Base-by-base conservation (phyloP, 2,888 invertebrate species). In the Volucella bombylans region DNA sequence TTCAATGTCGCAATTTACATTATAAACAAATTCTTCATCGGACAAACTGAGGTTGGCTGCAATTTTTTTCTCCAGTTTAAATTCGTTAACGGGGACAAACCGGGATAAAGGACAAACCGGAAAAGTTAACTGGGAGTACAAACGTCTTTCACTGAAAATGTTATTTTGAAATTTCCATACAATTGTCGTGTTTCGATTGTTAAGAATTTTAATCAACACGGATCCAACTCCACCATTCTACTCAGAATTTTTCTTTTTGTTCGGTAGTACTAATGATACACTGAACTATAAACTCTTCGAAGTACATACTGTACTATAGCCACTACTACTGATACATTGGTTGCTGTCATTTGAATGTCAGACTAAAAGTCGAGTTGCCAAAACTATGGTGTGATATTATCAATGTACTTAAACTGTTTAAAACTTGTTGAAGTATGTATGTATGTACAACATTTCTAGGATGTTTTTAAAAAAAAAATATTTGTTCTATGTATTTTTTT, bases 11-110 rank as follows among this genome's bases (percentile, higher is more conserved):
- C 88, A 87, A 81, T 90, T 89, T 86, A 92, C 90, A 90, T 90
- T 91, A 78, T 91, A 89, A 59, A 92, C 89, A 88, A 92, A 92
- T 86, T 92, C 90, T 82, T 92, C 91, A 87, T 92, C 92, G 77
- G 89, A 87, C 85, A 90, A 87, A 87, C 90, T 92, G 86, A 91
- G 88, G 88, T 87, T 91, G 76, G 88, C 87, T 77, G 88, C 87
- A 72, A 89, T 89, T 87, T 88, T 81, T 80, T 79, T 87, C 87
- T 89, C 87, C 87, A 87, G 87, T 69, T 87, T 87, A 86, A 82
- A 67, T 67, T 31, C 47, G 61, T 76, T 77, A 57, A 68, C 43
- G 52, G 61, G 57, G 41, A 41, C 55, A 14, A 49, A 18, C 49
- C 11, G 23, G 47, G 59, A 57, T 18, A 61, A 23, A 65, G 69